Evolutionary conservation across 2,888 invertebrate species (phyloP).

Genomic region (Rotaria sp.): DNA sequence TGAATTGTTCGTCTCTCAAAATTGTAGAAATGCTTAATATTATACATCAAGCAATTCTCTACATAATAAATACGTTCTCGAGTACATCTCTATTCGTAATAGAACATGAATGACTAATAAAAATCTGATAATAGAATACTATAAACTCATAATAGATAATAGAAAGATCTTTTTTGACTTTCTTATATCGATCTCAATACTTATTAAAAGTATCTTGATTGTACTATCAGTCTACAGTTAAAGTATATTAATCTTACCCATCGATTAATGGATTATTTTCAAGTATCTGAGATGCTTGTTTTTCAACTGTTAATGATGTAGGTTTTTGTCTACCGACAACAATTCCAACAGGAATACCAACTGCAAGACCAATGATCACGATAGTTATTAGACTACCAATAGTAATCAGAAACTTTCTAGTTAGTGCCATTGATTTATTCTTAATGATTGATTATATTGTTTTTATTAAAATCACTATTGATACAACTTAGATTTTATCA

Average conservation of each 20-base stretch:
- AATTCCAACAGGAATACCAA: slow-evolving; percentile 35
- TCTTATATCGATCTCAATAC: too few species aligned
- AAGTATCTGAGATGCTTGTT: not conserved
- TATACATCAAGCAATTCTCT: too few species aligned
- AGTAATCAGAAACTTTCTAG: not conserved
- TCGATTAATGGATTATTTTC: slow-evolving; percentile 36
- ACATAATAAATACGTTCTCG: too few species aligned
- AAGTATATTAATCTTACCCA: not conserved
- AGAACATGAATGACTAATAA: too few species aligned
- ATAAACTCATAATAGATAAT: too few species aligned
- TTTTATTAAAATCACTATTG: not conserved
- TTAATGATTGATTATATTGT: not conserved
- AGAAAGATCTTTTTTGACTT: too few species aligned
- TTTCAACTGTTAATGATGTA: not conserved
- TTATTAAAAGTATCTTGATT: not conserved
- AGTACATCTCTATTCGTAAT: too few species aligned
- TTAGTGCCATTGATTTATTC: not conserved
- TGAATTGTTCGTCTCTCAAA: too few species aligned
- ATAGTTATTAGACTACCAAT: not conserved
- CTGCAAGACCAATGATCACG: not conserved
- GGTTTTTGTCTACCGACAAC: not conserved
- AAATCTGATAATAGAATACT: too few species aligned
- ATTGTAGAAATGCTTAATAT: too few species aligned
- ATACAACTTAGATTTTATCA: not conserved
- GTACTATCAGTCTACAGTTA: not conserved